Conservation (phyloP, 2,888 invertebrate genomes). For the Ichneumon xanthorius region DNA sequence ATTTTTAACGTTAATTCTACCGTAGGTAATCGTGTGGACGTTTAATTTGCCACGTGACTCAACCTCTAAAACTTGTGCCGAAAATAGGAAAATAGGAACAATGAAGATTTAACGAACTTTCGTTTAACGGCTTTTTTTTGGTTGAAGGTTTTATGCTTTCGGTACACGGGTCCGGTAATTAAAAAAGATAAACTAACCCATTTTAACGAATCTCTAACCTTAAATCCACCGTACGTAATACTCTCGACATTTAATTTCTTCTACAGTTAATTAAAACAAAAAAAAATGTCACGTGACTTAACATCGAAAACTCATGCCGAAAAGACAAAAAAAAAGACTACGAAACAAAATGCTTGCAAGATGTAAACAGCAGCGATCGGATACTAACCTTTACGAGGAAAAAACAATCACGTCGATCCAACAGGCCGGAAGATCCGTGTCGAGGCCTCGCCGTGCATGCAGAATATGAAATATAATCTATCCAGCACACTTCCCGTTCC, state of each 20-base stretch:
- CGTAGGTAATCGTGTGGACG: no score
- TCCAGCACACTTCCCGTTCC: conserved; percentile 53
- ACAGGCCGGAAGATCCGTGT: conserved; percentile 45
- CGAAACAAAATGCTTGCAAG: neutral
- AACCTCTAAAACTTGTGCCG: neutral
- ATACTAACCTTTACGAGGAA: conserved; percentile 55
- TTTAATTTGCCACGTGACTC: neutral
- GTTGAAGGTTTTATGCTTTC: neutral
- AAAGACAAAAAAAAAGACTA: neutral
- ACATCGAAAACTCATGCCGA: neutral
- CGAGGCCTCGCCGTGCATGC: conserved; percentile 12
- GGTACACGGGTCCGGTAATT: neutral
- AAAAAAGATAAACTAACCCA: neutral
- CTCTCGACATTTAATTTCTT: neutral
- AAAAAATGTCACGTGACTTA: neutral
- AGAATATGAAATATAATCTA: conserved; percentile 41
- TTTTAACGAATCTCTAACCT: no score
- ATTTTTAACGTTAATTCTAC: no score
- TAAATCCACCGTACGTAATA: no score
- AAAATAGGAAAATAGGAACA: neutral
- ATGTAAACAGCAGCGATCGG: neutral
- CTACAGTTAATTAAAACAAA: neutral
- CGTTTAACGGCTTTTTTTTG: neutral
- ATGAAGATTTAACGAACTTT: neutral
- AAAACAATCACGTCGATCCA: conserved; percentile 24